phyloP scores from a whole-genome alignment of 2,797 vertebrate genomes.

The Sphenopsis melanotis region DNA sequence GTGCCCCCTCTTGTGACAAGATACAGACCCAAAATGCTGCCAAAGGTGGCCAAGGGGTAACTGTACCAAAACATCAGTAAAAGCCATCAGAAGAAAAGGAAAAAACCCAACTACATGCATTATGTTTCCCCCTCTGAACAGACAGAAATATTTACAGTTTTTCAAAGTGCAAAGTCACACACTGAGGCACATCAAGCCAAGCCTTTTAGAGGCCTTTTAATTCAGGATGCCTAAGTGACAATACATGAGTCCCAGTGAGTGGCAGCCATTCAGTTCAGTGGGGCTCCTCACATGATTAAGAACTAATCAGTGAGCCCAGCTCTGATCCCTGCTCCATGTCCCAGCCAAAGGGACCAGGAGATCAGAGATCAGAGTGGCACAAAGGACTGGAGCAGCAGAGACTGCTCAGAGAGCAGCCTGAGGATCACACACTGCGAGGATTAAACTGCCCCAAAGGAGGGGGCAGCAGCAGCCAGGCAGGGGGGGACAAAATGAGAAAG shows the following conservation, averaged over 20 bases:
- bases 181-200: neutral
- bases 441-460: neutral
- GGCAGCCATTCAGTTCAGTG: neutral
- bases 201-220: neutral
- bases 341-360: neutral
- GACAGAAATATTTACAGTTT: neutral
- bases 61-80: neutral
- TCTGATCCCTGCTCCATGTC: neutral
- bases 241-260: neutral
- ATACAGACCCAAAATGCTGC: neutral
- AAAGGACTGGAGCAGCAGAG: neutral
- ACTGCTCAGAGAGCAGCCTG: neutral
- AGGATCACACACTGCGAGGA: fast-evolving
- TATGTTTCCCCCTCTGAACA: neutral
- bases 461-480: neutral
- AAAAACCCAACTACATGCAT: neutral
- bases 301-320: neutral
- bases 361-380: neutral
- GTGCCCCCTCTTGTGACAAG: neutral
- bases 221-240: neutral
- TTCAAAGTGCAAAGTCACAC: neutral
- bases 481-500: neutral
- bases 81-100: neutral
- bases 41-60: neutral
- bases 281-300: neutral